Base-by-base conservation (phyloP, 64 coral and sea anemone species). In the Dendronephthya gigantea region DNA sequence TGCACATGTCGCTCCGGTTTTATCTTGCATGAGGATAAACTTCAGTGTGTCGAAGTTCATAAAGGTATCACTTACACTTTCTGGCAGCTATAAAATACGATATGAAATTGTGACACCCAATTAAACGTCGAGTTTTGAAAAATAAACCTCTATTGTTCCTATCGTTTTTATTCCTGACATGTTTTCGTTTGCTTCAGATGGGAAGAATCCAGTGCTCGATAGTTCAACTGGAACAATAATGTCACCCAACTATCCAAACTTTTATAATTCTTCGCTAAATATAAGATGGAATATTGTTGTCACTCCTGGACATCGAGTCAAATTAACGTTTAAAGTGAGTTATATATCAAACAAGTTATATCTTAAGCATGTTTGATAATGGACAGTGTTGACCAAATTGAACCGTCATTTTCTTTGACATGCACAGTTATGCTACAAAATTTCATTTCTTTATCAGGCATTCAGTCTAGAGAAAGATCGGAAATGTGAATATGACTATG, bases 1-100 rank as follows among this genome's bases (percentile, higher is more conserved):
- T 87, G 85, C 85, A 87, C 38, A 17, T 87, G 85, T 68, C 65
- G 51, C 29, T 66, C 65, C 12, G 85, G 66, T 25, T 87, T 74
- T 36, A 76, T 48, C 13, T 79, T 79, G 28, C 27, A 29, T 79
- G 72, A 79, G 37, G 72, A 79, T 34, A 79, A 79, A 39, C 72
- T 36, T 79, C 19, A 79, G 37, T 79, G 72, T 17, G 17, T 79
- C 36, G 72, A 79, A 79, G 72, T 29, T 79, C n/a, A n/a, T n/a
- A n/a, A n/a, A n/a, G n/a, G n/a, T n/a, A n/a, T n/a, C n/a, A n/a
- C n/a, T n/a, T n/a, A n/a, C n/a, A 79, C 15, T 34, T 79, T 12
- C 29, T 12, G 41, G n/a, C n/a, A n/a, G n/a, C n/a, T n/a, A n/a
- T n/a, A n/a, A n/a, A n/a, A n/a, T n/a, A 1, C 50, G 23, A 52